A percentile compares a stretch with the other conserved stretches of the same genome.
Conservation (phyloP, 2,888 invertebrate species). For the Creontiades dilutus region DNA sequence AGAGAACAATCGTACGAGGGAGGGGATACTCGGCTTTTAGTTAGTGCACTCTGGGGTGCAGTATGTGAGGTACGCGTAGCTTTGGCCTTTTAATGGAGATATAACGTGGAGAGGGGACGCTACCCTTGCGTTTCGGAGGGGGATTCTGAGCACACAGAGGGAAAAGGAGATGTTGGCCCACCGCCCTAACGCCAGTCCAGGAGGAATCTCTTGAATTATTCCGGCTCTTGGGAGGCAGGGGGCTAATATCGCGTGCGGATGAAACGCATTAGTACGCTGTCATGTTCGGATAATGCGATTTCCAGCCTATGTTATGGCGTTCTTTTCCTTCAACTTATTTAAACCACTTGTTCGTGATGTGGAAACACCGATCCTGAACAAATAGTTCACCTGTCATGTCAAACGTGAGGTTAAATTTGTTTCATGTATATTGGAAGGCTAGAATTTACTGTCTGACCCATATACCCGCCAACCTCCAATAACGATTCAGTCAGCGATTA, state of each 20-base stretch:
- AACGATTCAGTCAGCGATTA: too few species aligned
- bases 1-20: constrained; percentile 43
- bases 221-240: constrained; percentile 36
- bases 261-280: constrained; percentile 53
- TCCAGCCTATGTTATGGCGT: constrained; percentile 23
- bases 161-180: constrained; percentile 28
- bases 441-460: background rate
- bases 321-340: background rate
- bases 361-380: background rate
- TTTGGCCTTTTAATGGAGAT: constrained; percentile 60
- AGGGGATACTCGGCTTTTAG: constrained; percentile 11
- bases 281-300: constrained; percentile 52
- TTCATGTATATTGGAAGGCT: background rate
- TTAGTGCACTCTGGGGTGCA: constrained; percentile 68
- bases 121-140: background rate
- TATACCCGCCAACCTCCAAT: background rate
- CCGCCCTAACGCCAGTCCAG: background rate
- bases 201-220: constrained; percentile 56
- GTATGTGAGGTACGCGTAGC: constrained; percentile 45
- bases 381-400: too few species aligned
- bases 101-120: constrained; percentile 19
- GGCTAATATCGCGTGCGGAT: constrained; percentile 48
- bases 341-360: background rate
- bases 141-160: constrained; percentile 23
- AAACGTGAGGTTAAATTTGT: too few species aligned